Base-by-base conservation (phyloP, 2,797 vertebrate species). In the Silurus aristotelis region DNA sequence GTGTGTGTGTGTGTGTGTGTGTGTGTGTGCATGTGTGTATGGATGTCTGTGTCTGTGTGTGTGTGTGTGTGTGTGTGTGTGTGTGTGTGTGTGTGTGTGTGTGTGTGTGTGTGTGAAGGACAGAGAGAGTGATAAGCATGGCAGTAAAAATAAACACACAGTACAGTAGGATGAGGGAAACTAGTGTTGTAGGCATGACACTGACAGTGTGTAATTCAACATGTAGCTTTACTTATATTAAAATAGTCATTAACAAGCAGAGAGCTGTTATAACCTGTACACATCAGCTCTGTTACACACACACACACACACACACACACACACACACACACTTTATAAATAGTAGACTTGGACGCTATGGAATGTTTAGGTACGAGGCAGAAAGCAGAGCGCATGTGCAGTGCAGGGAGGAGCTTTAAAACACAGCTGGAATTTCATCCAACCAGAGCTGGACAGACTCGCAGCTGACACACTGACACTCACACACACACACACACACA, bases 381-480 rank as follows among this genome's bases (percentile, higher is more conserved):
- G 66, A 22, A 56, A 56, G 17, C 27, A 78, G 1, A 10, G 20
- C 13, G 10, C 56, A 63, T 63, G 56, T 27, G 56, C 58, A 31
- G 27, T 60, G 27, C 17, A 60, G 58, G 2, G 68, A 38, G 68
- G 46, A 55, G 27, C 80, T 82, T 17, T 25, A 6, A 1, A 58
- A 19, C 61, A 78, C 81, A 31, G 75, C 75, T 43, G 75, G 55
- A 58, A 13, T 61, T 77, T 58, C 25, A 55, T 78, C 9, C 56
- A 60, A 38, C 56, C 52, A 14, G 22, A 25, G n/a, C 13, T 38
- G 14, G 25, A 58, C 15, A 76, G 25, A 5, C 2, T 9, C 9
- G 7, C 52, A 25, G n/a, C 72, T 75, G 52, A 27, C 48, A n/a
- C 70, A 46, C 0, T 1, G 31, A 3, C 4, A 1, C 4, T 31